Base-by-base conservation (phyloP, 37 sponge, comb jelly and placozoan species). In the Agelas oroides region DNA sequence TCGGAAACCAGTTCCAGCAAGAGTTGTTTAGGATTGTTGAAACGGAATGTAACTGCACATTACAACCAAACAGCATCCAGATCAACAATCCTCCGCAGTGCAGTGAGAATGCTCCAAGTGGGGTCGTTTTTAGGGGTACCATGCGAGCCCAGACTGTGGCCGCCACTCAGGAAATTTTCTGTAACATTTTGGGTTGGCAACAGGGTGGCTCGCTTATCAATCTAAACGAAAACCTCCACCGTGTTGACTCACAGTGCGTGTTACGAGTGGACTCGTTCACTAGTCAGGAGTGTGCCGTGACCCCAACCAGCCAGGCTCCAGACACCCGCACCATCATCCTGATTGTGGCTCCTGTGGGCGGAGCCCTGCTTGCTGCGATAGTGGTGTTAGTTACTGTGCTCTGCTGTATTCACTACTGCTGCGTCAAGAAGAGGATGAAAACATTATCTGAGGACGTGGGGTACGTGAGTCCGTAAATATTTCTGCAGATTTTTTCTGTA, bases 161-260 rank as follows among this genome's bases (percentile, higher is more conserved):
- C 23, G 18, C 15, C 23, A 84, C 84, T 8, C 68, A 75, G 53
- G n/a, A 57, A 0, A 62, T 84, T 3, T 75, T 66, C 55, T 75
- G 84, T 55, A 30, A 75, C 12, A 56, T 84, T 16, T 25, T 36
- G 8, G 11, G 20, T 20, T 84, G 84, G 84, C 76, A 65, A 11
- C 69, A 52, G 6, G 1, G 33, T 13, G 58, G 59, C 27, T 59
- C 81, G 18, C 39, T 70, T 24, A 20, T 81, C 2, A n/a, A n/a
- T 14, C 38, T 81, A 1, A 70, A 81, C 39, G 58, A 30, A 24
- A 27, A 56, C 16, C 59, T 55, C 0, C 24, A 21, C 32, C 34
- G 0, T 0, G 59, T 81, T 0, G 81, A 81, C 31, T 28, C 39
- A 28, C 30, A 11, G 6, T 79, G 80, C 54, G 27, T 6, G 0